Evolutionary conservation across 2,113 vertebrate species (phyloP).

Genomic region (Gila orcuttii): DNA sequence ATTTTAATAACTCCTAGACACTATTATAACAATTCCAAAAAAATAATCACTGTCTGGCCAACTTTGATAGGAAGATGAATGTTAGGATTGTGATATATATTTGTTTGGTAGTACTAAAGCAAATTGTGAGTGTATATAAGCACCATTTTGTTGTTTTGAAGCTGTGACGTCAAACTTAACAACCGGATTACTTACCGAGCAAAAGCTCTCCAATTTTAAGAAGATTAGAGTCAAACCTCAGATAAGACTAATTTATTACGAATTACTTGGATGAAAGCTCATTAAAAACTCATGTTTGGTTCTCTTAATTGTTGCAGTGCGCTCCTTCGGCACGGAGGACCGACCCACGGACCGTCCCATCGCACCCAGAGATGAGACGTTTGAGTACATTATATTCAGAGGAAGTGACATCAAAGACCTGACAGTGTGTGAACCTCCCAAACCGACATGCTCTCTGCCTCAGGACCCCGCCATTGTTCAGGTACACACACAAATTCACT

Average conservation of each 20-base stretch:
- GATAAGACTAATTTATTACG: neutral
- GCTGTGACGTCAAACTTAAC: neutral
- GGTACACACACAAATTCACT: conserved; percentile 65
- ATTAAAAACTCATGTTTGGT: neutral
- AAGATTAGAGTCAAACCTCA: conserved; percentile 2
- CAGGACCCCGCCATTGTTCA: conserved; percentile 99
- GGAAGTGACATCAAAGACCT: conserved; percentile 98
- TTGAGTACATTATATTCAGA: conserved; percentile 97
- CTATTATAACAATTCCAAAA: neutral
- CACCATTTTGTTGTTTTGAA: neutral
- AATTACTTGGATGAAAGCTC: neutral
- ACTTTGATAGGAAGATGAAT: neutral
- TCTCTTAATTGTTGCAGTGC: conserved; percentile 71
- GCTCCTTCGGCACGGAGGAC: conserved; percentile 96
- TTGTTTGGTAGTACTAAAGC: too few relatives aligned
- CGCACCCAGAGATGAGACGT: conserved; percentile 94
- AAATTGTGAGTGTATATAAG: neutral
- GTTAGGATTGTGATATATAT: neutral
- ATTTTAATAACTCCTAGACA: neutral
- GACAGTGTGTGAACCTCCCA: conserved; percentile 96
- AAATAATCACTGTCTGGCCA: neutral
- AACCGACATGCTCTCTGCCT: conserved; percentile 89
- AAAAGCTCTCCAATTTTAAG: neutral
- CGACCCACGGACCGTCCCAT: conserved; percentile 95
- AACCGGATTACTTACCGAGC: neutral